A percentile compares a stretch with the other conserved stretches of the same genome.
These are phyloP conservation scores for Dicycla oo DNA, from an alignment of 2,888 invertebrate species.

Conservation along the genomic window DNA sequence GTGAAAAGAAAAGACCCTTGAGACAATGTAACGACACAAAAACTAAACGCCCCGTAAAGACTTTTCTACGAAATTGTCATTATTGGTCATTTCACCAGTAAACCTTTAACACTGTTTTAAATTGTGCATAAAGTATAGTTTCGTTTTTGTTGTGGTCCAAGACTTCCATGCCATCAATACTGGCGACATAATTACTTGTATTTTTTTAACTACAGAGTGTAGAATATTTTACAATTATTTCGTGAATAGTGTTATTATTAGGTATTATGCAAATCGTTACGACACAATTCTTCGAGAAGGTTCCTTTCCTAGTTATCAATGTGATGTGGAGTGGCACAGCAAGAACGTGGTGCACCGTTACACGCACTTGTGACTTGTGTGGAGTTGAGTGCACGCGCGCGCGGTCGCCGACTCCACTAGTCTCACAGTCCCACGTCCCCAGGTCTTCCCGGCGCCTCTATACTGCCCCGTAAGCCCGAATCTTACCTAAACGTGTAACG, in stretches of 20 bases:
- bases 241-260: not conserved
- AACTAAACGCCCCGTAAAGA: constrained; percentile 35
- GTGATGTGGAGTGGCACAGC: constrained; percentile 74
- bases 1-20: constrained; percentile 35
- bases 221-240: not conserved
- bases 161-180: constrained; percentile 12
- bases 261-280: not conserved
- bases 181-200: not conserved
- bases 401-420: constrained; percentile 87
- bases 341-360: constrained; percentile 84
- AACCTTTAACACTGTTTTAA: constrained; percentile 57
- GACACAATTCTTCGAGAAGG: constrained; percentile 30
- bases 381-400: constrained; percentile 87
- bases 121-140: constrained; percentile 9
- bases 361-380: constrained; percentile 84
- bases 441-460: constrained; percentile 55
- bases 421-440: constrained; percentile 68
- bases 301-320: constrained; percentile 60
- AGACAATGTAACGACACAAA: constrained; percentile 39
- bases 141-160: constrained; percentile 28
- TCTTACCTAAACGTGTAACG: constrained; percentile 16
- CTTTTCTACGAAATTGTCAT: constrained; percentile 68
- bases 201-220: not conserved
- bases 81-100: constrained; percentile 68
- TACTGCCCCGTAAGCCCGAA: constrained; percentile 33